Conservation (phyloP, 2,888 invertebrate species). For the Tuta absoluta region DNA sequence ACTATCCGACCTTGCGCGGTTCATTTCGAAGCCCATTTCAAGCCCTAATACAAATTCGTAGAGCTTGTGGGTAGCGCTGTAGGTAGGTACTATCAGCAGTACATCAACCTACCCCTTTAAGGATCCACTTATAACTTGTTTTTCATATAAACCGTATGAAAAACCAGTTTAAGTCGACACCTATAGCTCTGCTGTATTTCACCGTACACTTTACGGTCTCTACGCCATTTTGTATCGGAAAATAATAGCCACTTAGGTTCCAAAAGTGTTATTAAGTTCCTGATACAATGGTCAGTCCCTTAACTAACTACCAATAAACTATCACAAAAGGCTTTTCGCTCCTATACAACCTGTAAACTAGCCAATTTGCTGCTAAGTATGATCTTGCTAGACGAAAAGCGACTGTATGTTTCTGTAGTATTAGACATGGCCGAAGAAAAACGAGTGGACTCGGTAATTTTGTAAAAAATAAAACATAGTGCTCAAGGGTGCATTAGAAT, state of each 20-base stretch:
- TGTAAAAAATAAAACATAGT: slow-evolving; percentile 24
- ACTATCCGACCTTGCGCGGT: no score
- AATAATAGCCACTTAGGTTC: slow-evolving; percentile 26
- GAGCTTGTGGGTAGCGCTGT: no score
- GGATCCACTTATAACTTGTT: no score
- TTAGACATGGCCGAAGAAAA: slow-evolving; percentile 29
- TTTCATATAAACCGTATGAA: no score
- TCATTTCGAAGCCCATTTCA: no score
- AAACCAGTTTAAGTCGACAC: no score
- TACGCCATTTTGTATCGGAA: slow-evolving; percentile 22
- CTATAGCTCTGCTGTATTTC: not conserved
- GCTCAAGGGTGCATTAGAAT: slow-evolving; percentile 36
- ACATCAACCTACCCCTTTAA: no score
- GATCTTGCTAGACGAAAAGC: not conserved
- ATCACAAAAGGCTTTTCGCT: slow-evolving; percentile 48
- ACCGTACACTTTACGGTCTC: not conserved
- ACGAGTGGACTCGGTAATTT: no score
- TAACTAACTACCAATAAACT: slow-evolving; percentile 43
- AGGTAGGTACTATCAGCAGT: no score
- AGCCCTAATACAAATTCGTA: no score
- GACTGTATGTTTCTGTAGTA: slow-evolving; percentile 18
- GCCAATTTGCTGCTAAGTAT: slow-evolving; percentile 23
- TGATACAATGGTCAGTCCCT: slow-evolving; percentile 29
- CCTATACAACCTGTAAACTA: slow-evolving; percentile 41
- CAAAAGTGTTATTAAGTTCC: slow-evolving; percentile 25